Evolutionary conservation across 2,797 vertebrate species (phyloP).

Genomic region (Tinamus major): DNA sequence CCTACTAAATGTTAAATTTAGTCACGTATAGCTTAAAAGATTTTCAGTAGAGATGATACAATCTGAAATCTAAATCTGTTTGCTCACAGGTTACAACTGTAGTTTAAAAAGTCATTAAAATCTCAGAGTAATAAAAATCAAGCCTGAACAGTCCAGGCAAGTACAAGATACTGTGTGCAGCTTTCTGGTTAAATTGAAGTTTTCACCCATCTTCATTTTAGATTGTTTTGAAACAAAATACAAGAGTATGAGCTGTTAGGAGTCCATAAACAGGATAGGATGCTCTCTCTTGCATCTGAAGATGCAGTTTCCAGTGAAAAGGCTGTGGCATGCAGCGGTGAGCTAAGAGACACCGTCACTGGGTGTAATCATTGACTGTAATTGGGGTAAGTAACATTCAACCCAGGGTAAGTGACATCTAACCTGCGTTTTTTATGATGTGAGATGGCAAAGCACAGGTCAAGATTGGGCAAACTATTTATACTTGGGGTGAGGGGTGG

Average conservation of each 20-base stretch:
- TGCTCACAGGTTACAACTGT: neutral
- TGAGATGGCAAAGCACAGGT: neutral
- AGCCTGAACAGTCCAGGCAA: neutral
- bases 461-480: neutral
- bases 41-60: neutral
- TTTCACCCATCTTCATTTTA: constrained; percentile 8
- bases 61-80: neutral
- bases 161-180: neutral
- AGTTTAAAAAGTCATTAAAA: constrained; percentile 23
- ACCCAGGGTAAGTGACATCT: no score
- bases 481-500: neutral
- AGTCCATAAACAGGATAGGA: neutral
- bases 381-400: neutral
- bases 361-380: neutral
- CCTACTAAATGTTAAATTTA: neutral
- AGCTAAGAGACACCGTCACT: neutral
- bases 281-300: neutral
- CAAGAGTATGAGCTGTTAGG: neutral
- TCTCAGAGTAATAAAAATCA: constrained; percentile 5
- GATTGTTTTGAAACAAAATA: neutral
- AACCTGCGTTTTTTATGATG: neutral
- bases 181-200: constrained; percentile 10
- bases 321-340: neutral
- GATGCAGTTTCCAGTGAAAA: neutral
- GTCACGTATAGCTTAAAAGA: neutral